Percentiles rank a stretch among this genome's conserved stretches.
These are phyloP conservation scores for Epinephelus coioides DNA, from an alignment of 2,797 vertebrate species.

Conservation along the genomic window DNA sequence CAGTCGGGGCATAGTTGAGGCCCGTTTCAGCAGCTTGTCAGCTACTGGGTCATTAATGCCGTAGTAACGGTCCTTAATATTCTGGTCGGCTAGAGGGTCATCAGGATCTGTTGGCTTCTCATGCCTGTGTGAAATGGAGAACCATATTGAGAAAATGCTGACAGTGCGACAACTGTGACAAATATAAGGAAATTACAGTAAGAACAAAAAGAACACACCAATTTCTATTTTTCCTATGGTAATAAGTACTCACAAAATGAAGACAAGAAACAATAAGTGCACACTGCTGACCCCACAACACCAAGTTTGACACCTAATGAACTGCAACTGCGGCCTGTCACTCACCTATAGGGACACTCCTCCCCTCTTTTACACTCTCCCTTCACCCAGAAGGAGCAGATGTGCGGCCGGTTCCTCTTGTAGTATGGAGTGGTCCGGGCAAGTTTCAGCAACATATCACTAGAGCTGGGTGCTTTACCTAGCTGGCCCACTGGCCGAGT, in stretches of 20 bases:
- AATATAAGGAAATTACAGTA: background rate
- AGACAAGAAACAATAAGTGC: background rate
- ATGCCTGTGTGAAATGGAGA: constrained; percentile 83
- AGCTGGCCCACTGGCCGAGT: constrained; percentile 93
- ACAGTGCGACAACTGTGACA: background rate
- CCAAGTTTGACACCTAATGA: background rate
- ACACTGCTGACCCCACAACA: constrained; percentile 8
- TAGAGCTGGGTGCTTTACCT: constrained; percentile 95
- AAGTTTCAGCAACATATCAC: constrained; percentile 98
- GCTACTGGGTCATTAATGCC: constrained; percentile 98
- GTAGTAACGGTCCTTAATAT: constrained; percentile 98
- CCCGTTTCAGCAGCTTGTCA: constrained; percentile 96
- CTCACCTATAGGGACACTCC: constrained; percentile 97
- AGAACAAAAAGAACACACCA: background rate
- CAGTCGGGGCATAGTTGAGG: constrained; percentile 96
- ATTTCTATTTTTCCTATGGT: background rate
- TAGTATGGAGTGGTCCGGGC: constrained; percentile 98
- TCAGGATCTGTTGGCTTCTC: constrained; percentile 99
- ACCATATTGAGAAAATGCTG: background rate
- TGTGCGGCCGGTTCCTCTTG: constrained; percentile 98
- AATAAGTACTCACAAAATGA: background rate
- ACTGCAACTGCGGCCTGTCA: background rate
- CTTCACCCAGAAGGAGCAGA: constrained; percentile 99
- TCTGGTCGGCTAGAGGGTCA: constrained; percentile 98
- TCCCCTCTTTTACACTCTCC: constrained; percentile 99